Base-by-base conservation (phyloP, 2,797 vertebrate genomes). In the Sebastiscus tertius region DNA sequence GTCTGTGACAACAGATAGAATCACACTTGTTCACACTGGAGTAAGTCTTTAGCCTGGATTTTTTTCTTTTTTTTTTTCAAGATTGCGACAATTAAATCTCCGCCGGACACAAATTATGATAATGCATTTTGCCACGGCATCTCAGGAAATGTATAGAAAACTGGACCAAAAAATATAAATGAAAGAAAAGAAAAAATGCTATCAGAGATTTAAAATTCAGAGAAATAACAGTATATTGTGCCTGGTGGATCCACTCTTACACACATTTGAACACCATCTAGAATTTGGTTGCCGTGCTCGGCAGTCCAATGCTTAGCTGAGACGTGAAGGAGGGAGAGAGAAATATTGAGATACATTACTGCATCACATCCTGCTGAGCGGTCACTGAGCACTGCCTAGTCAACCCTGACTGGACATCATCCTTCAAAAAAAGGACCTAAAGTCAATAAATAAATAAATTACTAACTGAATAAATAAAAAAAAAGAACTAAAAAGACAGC, bases 1-100 rank as follows among this genome's bases (percentile, higher is more conserved):
- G 85, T 94, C 89, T 93, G 90, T 93, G 94, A 95, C 82, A 93
- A 94, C 91, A 89, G 87, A 93, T 87, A 89, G 85, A 93, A 92
- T 86, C 88, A 89, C 85, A 91, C 86, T 85, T 87, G 78, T 88
- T 90, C 91, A 90, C 87, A 86, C 81, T 83, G 71, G 79, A 87
- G 24, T 83, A 79, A 64, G 69, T 88, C 80, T 88, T 89, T 54
- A 85, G 77, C 68, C 86, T 84, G 77, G 70, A 58, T 68, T 31
- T 66, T 82, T 77, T 80, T 67, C n/a, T 26, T 62, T 68, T 54
- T 67, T 56, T 85, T 79, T 81, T 82, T 9, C 24, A 84, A 84
- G 72, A 87, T 77, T 89, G 73, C 34, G 61, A 89, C 74, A 88
- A 59, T 87, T 87, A 82, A 81, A 87, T 83, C 78, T 80, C 84